Conservation (phyloP, 2,888 invertebrate species). For the Epistrophella euchroma region DNA sequence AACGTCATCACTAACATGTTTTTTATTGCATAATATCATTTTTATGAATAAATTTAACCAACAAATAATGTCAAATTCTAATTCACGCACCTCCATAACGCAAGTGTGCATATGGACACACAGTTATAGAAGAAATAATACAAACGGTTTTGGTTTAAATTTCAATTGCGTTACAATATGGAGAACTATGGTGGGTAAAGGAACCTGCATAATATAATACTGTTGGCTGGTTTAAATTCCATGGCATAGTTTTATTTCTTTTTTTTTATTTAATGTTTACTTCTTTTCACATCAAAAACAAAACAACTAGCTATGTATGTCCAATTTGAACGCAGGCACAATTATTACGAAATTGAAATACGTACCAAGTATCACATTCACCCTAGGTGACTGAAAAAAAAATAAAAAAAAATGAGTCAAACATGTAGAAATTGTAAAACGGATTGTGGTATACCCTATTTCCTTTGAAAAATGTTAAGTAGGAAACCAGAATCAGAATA, state of each 20-base stretch:
- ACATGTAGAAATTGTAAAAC: neutral
- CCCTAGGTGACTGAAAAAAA: neutral
- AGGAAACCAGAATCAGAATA: too few species aligned
- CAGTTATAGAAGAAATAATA: too few species aligned
- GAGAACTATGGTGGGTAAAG: neutral
- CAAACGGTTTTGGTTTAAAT: neutral
- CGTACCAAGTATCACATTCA: neutral
- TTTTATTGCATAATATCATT: slow-evolving; percentile 55
- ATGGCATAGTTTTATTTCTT: slow-evolving; percentile 8
- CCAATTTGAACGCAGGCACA: slow-evolving; percentile 9
- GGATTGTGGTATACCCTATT: neutral
- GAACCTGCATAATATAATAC: slow-evolving; percentile 3
- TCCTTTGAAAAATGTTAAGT: neutral
- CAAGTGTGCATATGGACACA: too few species aligned
- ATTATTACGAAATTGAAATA: slow-evolving; percentile 16
- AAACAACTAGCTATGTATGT: slow-evolving; percentile 2
- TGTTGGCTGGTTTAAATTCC: neutral
- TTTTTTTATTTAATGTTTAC: neutral
- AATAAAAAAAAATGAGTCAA: neutral
- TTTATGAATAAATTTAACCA: slow-evolving; percentile 42
- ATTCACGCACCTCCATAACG: slow-evolving; percentile 30
- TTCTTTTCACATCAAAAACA: slow-evolving; percentile 5
- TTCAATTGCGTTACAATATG: neutral
- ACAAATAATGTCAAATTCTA: slow-evolving; percentile 27
- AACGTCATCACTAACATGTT: slow-evolving; percentile 1